Percentiles rank a stretch among this genome's conserved stretches.
phyloP scores from a whole-genome alignment of 30 jellyfish, hydroid and myxozoan genomes.

The Pelagia noctiluca region DNA sequence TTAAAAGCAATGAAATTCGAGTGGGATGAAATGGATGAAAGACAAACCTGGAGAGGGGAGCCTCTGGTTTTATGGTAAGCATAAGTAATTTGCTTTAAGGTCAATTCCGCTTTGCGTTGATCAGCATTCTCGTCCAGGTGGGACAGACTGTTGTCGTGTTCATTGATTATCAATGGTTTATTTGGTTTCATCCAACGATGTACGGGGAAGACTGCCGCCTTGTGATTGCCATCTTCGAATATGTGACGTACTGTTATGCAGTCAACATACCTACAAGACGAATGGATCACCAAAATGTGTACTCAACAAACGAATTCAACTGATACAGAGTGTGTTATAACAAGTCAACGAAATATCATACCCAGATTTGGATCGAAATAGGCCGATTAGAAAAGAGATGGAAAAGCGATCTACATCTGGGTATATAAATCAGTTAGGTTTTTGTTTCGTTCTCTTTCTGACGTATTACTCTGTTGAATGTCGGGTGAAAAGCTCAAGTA shows the following conservation, averaged over 20 bases:
- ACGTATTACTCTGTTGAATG: too few species aligned
- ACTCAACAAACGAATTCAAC: too few species aligned
- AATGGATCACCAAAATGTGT: too few species aligned
- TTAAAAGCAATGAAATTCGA: background rate
- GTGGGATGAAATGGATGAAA: background rate
- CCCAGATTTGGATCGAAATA: too few species aligned
- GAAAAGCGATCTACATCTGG: too few species aligned
- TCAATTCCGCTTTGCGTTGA: constrained; percentile 81
- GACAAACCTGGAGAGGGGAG: constrained; percentile 76
- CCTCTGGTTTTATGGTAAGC: constrained; percentile 64
- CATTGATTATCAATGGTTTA: constrained; percentile 62
- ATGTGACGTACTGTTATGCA: constrained; percentile 77
- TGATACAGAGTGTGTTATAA: too few species aligned
- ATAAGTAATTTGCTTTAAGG: constrained; percentile 68
- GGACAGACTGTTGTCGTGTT: constrained; percentile 80
- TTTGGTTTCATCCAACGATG: constrained; percentile 93
- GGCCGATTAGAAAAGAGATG: too few species aligned
- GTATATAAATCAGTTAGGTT: too few species aligned
- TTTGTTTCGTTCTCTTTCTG: too few species aligned
- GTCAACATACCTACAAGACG: too few species aligned
- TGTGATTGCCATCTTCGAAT: constrained; percentile 60
- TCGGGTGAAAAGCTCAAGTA: too few species aligned
- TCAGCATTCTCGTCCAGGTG: constrained; percentile 71
- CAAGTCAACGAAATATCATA: too few species aligned
- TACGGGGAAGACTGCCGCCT: constrained; percentile 84